Base-by-base conservation (phyloP, 2,113 vertebrate species). In the Chroicocephalus ridibundus region DNA sequence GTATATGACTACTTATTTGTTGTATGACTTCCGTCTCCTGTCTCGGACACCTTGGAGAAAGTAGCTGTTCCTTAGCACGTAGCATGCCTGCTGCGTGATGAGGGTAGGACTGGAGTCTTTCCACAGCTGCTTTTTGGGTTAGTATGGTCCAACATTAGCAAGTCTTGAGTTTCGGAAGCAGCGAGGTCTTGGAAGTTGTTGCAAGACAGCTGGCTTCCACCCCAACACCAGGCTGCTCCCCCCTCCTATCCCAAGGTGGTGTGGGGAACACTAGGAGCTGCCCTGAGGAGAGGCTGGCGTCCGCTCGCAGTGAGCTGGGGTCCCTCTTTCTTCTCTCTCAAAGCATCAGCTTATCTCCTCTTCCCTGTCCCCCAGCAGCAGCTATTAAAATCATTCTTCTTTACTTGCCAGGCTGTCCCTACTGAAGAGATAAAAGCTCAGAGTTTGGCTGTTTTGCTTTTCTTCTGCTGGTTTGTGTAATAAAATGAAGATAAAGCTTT, bases 41-140 rank as follows among this genome's bases (percentile, higher is more conserved):
- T 31, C 27, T 32, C 8, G 2, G 10, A 10, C 27, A 10, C 3
- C 3, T 24, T 62, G 31, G 8, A n/a, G 13, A 44, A 62, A 14
- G 34, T 4, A 20, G n/a, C 11, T 3, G 6, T 54, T n/a, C 49
- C 64, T 62, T 22, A 15, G 51, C 22, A 4, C 0, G 3, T 21
- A 31, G 7, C 9, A 5, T 22, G 21, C 16, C 12, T 58, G 24
- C 11, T 19, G 1, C 0, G 2, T 25, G 46, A 3, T 15, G 44
- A 32, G 36, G 47, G 46, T 36, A n/a, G 61, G 31, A 7, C 47
- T 71, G 69, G 29, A 72, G 15, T 81, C 5, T 68, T 25, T 77
- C 36, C 26, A 11, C 0, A 7, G 34, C 2, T 13, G 8, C 2
- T 12, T 54, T 60, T 47, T 32, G 49, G 17, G 34, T 42, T 44